A percentile compares a stretch with the other conserved stretches of the same genome.
Evolutionary conservation across 2,888 invertebrate genomes (phyloP).

Genomic region (Microdon myrmicae): DNA sequence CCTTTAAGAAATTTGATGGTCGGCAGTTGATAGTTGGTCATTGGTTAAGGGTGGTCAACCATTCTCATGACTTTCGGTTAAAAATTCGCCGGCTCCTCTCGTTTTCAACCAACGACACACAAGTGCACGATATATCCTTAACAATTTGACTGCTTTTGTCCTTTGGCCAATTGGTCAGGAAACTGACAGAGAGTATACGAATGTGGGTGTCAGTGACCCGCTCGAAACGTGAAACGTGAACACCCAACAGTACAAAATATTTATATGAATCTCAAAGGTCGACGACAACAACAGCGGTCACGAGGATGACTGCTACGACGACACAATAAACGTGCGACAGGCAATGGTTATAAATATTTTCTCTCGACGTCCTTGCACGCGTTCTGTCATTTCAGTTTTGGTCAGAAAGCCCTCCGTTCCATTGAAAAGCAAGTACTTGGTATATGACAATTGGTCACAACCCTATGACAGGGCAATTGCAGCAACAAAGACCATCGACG

Average conservation of each 20-base stretch:
- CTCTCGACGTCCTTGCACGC: conserved; percentile 11
- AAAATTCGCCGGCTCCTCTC: conserved; percentile 33
- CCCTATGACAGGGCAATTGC: conserved; percentile 11
- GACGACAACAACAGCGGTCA: conserved; percentile 4
- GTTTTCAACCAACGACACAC: conserved; percentile 22
- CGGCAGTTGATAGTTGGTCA: background rate
- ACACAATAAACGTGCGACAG: conserved; percentile 33
- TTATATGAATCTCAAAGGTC: conserved; percentile 17
- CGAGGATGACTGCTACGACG: background rate
- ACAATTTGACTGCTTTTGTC: conserved; percentile 43
- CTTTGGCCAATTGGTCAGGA: conserved; percentile 47
- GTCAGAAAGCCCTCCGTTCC: conserved; percentile 9
- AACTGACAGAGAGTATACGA: conserved; percentile 22
- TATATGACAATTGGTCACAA: conserved; percentile 20
- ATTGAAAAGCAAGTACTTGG: conserved; percentile 11
- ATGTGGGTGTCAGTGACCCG: conserved; percentile 1
- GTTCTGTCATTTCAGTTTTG: conserved; percentile 6
- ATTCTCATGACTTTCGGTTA: conserved; percentile 17
- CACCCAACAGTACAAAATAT: conserved; percentile 13
- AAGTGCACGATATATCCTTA: conserved; percentile 36
- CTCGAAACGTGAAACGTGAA: no score
- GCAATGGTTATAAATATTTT: conserved; percentile 46
- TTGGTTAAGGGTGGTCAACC: conserved; percentile 12
- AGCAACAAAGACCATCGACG: background rate
- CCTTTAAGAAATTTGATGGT: conserved; percentile 27